Evolutionary conservation across 2,888 invertebrate genomes (phyloP), one percentile per base, ranked within the genome.

Genomic region (Argynnis bischoffii): DNA sequence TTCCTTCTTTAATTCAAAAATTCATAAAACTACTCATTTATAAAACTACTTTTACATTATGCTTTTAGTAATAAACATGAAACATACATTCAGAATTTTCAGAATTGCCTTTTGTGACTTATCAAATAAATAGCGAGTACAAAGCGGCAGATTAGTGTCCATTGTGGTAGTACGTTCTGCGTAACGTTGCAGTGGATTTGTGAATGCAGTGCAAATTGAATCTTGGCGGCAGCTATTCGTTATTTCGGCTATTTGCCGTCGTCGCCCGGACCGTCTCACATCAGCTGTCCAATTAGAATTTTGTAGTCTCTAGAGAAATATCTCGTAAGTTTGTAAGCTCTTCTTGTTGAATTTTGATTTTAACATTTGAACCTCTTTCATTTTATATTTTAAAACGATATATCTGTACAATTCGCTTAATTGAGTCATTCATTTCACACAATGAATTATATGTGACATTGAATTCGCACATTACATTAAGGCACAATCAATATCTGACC

Each of bases 171-270:
- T 64, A 46, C 18, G 55, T 61, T 55, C 60, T 55, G 53, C 50
- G 60, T 66, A 69, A 69, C 64, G 60, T 57, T 57, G 50, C 66
- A 66, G 64, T 61, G 61, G 61, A 69, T 71, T 69, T 69, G 61
- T 64, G 64, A 69, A 71, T 57, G 69, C 71, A 69, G 47, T 66
- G 69, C 66, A 71, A 71, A 71, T 71, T 69, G 69, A 71, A 71
- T 71, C 59, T 70, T 66, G 61, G 66, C 71, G 64, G 51, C 47
- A 47, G 60, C 50, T 54, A 60, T 65, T 64, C 64, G 35, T 67
- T 67, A 67, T 67, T 64, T 67, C 50, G 59, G 57, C 48, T 41
- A 46, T 14, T 13, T 48, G 63, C 59, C 48, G 63, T 48, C 59
- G 63, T 53, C 67, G 54, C 48, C 53, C 41, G 3, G n/a, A 16